Conservation (phyloP, 2,888 invertebrate genomes). For the Macrostomum cliftonense region DNA sequence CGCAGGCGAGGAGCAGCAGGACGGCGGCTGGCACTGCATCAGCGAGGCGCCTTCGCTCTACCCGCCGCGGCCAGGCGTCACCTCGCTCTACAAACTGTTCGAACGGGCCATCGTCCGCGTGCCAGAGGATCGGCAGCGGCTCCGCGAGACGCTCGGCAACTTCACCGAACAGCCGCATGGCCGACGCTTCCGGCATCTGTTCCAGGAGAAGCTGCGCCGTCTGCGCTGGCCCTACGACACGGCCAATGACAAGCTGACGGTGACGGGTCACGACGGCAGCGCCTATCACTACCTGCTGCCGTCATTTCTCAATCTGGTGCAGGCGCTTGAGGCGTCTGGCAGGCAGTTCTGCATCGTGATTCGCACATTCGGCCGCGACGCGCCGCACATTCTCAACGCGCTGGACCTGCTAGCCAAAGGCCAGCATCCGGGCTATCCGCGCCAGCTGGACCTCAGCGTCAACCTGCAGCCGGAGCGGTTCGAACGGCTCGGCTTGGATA, state of each 20-base stretch:
- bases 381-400: conserved; percentile 23
- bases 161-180: background rate
- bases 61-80: conserved; percentile 15
- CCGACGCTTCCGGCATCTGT: background rate
- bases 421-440: conserved; percentile 23
- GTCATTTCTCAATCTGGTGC: conserved; percentile 25
- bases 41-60: conserved; percentile 22
- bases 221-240: background rate
- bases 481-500: conserved; percentile 14
- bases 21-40: conserved; percentile 22
- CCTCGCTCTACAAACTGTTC: conserved; percentile 13
- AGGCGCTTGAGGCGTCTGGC: conserved; percentile 17
- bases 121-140: background rate
- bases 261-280: background rate
- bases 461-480: conserved; percentile 20
- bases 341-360: conserved; percentile 28
- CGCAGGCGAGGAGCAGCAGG: conserved; percentile 13
- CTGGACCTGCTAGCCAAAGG: conserved; percentile 14
- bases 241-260: background rate
- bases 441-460: conserved; percentile 18
- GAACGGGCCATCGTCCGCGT: conserved; percentile 13
- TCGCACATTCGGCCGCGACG: conserved; percentile 32
- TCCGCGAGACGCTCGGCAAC: background rate
- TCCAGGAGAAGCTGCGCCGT: background rate
- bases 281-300: conserved; percentile 32